These are phyloP conservation scores for Oceanodroma leucorhoa DNA, from an alignment of 2,797 vertebrate genomes.

Conservation along the genomic window DNA sequence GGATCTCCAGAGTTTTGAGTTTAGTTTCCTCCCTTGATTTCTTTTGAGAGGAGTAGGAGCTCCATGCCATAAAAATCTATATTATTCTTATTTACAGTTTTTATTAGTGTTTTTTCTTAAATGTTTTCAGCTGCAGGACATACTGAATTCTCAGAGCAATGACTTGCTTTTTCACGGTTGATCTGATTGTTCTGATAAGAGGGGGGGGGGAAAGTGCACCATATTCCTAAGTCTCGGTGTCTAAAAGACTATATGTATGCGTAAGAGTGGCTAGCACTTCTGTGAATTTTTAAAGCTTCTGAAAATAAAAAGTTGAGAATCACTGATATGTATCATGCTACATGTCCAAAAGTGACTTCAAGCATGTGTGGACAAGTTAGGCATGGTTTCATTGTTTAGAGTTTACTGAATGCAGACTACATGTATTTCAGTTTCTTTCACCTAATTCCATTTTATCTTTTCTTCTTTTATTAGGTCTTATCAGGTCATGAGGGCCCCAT, in stretches of 20 bases:
- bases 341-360: background rate
- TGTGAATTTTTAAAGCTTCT: background rate
- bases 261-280: background rate
- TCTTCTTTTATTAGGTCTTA: slow-evolving; percentile 79
- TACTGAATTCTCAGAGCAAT: background rate
- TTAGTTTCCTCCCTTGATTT: background rate
- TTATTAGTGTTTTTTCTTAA: background rate
- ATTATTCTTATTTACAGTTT: background rate
- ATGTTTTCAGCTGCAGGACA: background rate
- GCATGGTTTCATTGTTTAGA: background rate
- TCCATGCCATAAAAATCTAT: background rate
- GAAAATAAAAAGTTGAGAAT: background rate
- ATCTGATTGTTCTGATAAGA: background rate
- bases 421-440: background rate
- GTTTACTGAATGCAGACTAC: background rate
- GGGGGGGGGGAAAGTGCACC: accelerated
- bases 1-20: background rate
- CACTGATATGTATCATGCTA: background rate
- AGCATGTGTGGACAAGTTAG: background rate
- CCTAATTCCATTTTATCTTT: background rate
- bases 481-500: slow-evolving; percentile 92
- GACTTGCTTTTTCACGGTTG: background rate
- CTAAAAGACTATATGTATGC: background rate
- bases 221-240: background rate
- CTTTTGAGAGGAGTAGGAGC: background rate